phyloP scores from a whole-genome alignment of 2,797 vertebrate species.

The Chelon auratus region DNA sequence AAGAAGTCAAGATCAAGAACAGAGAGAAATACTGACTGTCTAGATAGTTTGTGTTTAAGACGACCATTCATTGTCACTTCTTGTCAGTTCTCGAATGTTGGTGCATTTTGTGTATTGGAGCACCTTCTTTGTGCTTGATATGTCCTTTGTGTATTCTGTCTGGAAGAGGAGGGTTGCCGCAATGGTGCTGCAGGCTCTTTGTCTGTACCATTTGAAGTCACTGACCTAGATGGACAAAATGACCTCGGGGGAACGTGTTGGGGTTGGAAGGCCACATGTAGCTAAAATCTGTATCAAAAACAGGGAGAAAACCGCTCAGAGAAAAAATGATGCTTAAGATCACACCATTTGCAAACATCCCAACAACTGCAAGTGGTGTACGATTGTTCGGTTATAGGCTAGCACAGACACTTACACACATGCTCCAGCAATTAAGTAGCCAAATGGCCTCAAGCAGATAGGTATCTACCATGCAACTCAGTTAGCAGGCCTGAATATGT shows the following conservation, averaged over 20 bases:
- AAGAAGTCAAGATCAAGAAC: slow-evolving; percentile 19
- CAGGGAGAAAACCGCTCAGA: neutral
- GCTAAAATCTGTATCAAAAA: slow-evolving; percentile 22
- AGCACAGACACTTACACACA: slow-evolving; percentile 32
- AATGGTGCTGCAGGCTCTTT: slow-evolving; percentile 7
- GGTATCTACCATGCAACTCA: slow-evolving; percentile 67
- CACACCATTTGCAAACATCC: slow-evolving; percentile 15
- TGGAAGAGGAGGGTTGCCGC: slow-evolving; percentile 34
- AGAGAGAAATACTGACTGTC: slow-evolving; percentile 33
- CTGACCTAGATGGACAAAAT: slow-evolving; percentile 73
- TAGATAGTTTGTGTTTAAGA: slow-evolving; percentile 30
- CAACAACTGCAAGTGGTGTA: slow-evolving; percentile 1
- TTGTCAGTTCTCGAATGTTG: slow-evolving; percentile 40
- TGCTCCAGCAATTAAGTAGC: slow-evolving; percentile 67
- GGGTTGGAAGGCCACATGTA: slow-evolving; percentile 36
- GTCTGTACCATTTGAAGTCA: slow-evolving; percentile 71
- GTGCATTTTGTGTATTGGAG: slow-evolving; percentile 53
- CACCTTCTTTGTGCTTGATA: slow-evolving; percentile 53
- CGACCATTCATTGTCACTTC: slow-evolving; percentile 30
- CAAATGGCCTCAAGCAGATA: slow-evolving; percentile 67
- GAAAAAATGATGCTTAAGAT: neutral
- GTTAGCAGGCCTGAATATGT: slow-evolving; percentile 66
- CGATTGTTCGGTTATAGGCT: slow-evolving; percentile 9
- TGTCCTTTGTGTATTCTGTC: slow-evolving; percentile 57
- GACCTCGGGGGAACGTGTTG: slow-evolving; percentile 61